Evolutionary conservation across 2,888 invertebrate genomes (phyloP), one percentile per base, ranked within the genome.

Genomic region (Lithophane socia): DNA sequence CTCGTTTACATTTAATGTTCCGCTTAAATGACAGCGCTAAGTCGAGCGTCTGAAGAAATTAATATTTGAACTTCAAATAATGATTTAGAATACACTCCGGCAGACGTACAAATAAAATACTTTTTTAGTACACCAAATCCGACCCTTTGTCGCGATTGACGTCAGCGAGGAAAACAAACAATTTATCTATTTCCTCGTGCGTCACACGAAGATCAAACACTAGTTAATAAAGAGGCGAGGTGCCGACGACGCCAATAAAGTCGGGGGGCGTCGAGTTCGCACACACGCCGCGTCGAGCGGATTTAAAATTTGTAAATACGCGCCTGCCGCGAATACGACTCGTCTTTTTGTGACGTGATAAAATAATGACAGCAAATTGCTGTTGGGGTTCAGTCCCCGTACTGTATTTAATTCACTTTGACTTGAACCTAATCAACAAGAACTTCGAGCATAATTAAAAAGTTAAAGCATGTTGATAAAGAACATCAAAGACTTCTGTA

Each of bases 281-380:
- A 92, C 92, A 90, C 90, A 85, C 91, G 86, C 91, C 92, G 92
- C 89, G 87, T 84, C 89, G 86, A 86, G 85, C 85, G 91, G 92
- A 94, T 94, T 95, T 93, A 90, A 93, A 94, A 94, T 93, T 92
- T 92, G 91, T 90, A 92, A 94, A 94, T 92, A 92, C 92, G 87
- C 79, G 84, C 75, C 89, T 88, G 87, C 86, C 88, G 90, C 91
- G 90, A 92, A 94, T 91, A 90, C 90, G 87, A 88, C 87, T 89
- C 92, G 92, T 91, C 92, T 92, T 93, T 94, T 93, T 94, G 88
- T 93, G 92, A 94, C 91, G 92, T 91, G 92, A 92, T 93, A 92
- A 91, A 93, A 93, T 95, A 95, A 95, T 94, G 93, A 92, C 90
- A 86, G 88, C 85, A 93, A 94, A 94, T 94, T 94, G 89, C 88